A percentile compares a stretch with the other conserved stretches of the same genome.
These are phyloP conservation scores for Menidia menidia DNA, from an alignment of 2,797 vertebrate species.

Conservation along the genomic window DNA sequence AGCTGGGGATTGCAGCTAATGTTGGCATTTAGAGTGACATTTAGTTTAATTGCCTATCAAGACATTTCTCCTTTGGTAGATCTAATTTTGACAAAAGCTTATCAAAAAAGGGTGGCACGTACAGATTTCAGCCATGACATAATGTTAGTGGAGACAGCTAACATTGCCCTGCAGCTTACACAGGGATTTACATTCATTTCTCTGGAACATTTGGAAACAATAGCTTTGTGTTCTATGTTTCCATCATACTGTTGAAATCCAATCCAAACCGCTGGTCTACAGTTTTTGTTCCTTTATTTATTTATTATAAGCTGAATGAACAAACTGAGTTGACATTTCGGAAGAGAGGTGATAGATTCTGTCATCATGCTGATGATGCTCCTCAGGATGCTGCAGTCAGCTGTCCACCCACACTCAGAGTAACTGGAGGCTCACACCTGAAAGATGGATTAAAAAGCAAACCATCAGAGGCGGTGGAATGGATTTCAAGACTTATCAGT, in stretches of 20 bases:
- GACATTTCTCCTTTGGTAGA: conserved; percentile 27
- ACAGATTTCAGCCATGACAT: conserved; percentile 28
- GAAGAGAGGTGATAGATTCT: conserved; percentile 45
- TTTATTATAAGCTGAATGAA: conserved; percentile 19
- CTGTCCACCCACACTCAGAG: conserved; percentile 56
- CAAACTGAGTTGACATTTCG: conserved; percentile 29
- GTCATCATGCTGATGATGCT: conserved; percentile 35
- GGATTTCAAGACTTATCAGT: conserved; percentile 18
- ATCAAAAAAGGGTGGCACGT: neutral
- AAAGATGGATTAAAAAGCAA: conserved; percentile 37
- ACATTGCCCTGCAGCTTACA: conserved; percentile 10
- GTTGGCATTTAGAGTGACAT: conserved; percentile 63
- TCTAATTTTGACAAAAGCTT: conserved; percentile 34
- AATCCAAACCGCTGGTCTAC: neutral
- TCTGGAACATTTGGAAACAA: conserved; percentile 8
- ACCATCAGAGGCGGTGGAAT: conserved; percentile 19
- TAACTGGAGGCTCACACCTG: conserved; percentile 27
- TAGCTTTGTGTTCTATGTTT: conserved; percentile 7
- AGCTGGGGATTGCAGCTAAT: conserved; percentile 43
- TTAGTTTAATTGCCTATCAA: conserved; percentile 59
- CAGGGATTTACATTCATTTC: conserved; percentile 19
- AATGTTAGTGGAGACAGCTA: conserved; percentile 14
- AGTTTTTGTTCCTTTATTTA: neutral
- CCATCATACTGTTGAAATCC: neutral
- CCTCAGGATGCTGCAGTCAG: conserved; percentile 37